Base-by-base conservation (phyloP, 2,888 invertebrate species). In the Macrosiphum euphorbiae region DNA sequence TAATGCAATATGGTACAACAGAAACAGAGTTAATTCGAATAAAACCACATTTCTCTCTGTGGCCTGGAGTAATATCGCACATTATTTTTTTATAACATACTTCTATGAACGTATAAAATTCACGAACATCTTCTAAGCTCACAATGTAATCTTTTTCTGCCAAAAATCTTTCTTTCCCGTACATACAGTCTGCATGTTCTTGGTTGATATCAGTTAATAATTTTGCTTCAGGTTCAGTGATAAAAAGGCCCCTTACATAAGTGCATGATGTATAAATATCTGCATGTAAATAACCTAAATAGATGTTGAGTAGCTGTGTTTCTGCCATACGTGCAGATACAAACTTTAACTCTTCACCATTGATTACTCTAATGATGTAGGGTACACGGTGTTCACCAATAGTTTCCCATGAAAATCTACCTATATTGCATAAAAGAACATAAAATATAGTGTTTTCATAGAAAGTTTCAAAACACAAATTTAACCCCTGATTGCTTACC, bases 301-400 rank as follows among this genome's bases (percentile, higher is more conserved):
- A 98, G 96, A 98, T 98, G 96, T 98, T 98, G 50, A 99, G 96
- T 89, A 99, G 96, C 96, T 99, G 99, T 95, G 97, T 97, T 96
- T 99, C 99, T 50, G 99, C 98, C 97, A 99, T 98, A 92, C 98
- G 97, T 92, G 99, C 99, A n/a, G 99, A 98, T 95, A 98, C 98
- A 96, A 98, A 99, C 96, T 98, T 98, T 95, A 98, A 98, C 44
- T 97, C 97, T 92, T 94, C 94, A 3, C 24, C 52, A 78, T 95
- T 95, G 10, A 94, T 94, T 13, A 97, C 97, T 44, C 99, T 97
- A 95, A 97, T 97, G 95, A 99, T 98, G 96, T 98, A 99, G 1
- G 99, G 99, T 95, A 99, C 98, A 96, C 97, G 97, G 95, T 97
- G 97, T 95, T 98, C 98, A 94, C 98, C 98, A 91, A 99, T 97